These are phyloP conservation scores for Oreamnos americanus DNA, from an alignment of 2,113 vertebrate genomes.

Conservation along the genomic window DNA sequence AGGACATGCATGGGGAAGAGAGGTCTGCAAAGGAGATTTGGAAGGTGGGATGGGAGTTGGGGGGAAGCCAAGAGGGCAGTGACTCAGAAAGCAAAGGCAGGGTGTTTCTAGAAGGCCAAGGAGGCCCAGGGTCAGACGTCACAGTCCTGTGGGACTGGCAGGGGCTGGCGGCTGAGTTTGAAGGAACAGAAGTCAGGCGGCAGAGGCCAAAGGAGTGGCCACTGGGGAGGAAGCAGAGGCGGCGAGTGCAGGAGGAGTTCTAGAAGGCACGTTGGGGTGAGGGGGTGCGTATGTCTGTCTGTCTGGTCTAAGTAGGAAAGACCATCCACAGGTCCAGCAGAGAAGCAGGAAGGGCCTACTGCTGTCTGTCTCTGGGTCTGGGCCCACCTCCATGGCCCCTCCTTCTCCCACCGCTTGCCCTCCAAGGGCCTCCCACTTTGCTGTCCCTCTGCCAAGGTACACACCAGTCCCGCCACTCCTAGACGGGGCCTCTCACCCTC, in stretches of 20 bases:
- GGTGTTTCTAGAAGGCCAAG: background rate
- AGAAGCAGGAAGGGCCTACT: background rate
- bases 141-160: background rate
- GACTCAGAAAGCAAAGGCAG: background rate
- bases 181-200: background rate
- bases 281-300: background rate
- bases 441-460: conserved; percentile 71
- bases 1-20: background rate
- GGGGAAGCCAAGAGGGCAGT: background rate
- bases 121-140: background rate
- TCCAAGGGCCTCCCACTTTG: conserved; percentile 63
- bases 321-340: background rate
- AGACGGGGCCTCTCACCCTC: conserved; percentile 50
- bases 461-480: conserved; percentile 55
- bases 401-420: conserved; percentile 26
- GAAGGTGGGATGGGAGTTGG: background rate
- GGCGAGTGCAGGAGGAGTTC: background rate
- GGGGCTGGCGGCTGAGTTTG: background rate
- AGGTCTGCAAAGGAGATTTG: background rate
- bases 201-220: background rate
- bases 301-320: background rate
- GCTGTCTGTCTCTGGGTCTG: conserved; percentile 2
- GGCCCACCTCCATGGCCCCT: background rate
- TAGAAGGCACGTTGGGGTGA: background rate
- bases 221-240: too few relatives aligned